Evolutionary conservation across 2,113 vertebrate genomes (phyloP), one percentile per base, ranked within the genome.

Genomic region (Salvator merianae): DNA sequence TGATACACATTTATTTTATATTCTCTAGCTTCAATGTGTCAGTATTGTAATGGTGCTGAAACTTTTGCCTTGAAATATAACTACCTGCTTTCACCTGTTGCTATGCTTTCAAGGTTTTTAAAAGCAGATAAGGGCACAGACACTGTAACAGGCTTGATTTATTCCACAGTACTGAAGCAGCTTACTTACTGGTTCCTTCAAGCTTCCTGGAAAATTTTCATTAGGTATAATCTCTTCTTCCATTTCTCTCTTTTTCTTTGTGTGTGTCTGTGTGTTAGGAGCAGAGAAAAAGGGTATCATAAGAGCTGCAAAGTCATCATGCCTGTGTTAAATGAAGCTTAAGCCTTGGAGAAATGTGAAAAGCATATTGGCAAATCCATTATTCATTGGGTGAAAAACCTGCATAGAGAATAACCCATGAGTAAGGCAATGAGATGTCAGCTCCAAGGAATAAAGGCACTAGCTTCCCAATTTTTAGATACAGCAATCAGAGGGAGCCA

Each of bases 321-420:
- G 3, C 8, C 66, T 1, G 62, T 1, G 77, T 16, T 65, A 85
- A 86, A 86, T 88, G 78, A 78, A 38, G 88, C 36, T 83, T 69
- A 79, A 34, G 84, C 30, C 77, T 53, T 76, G 72, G 47, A 40
- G 20, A 0, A 22, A 84, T 90, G 74, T 88, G 82, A 81, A 89
- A 81, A 68, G 30, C 32, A 5, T 69, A 5, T 36, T 14, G 32
- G 2, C 47, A 78, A 88, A 82, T 82, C 53, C 40, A 43, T 77
- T 84, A 43, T 74, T 75, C 0, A 0, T 86, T 65, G 32, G 55
- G 34, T 50, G 40, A 34, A 65, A 66, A 87, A 63, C 10, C 85
- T 76, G 81, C 77, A 22, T 84, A 82, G 7, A 78, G 34, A 80
- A 7, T 22, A 0, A 1, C 59, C 55, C 2, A 47, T 77, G 28